A percentile compares a stretch with the other conserved stretches of the same genome.
phyloP scores from a whole-genome alignment of 2,888 invertebrate species.

The Pseudoips prasinana region DNA sequence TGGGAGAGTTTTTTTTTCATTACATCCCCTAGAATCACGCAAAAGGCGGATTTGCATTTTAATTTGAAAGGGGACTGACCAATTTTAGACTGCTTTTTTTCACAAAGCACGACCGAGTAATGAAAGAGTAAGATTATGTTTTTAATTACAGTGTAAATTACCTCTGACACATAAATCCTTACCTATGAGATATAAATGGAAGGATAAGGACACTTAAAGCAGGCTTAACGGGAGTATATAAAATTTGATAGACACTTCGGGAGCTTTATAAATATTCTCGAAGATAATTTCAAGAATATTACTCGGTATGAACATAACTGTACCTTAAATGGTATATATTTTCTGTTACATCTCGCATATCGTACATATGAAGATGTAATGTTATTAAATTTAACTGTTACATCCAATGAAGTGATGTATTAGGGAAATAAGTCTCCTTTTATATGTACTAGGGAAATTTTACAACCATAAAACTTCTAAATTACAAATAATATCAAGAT shows the following conservation, averaged over 20 bases:
- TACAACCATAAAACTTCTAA: too few relatives aligned
- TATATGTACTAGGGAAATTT: slow-evolving; percentile 55
- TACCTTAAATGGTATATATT: slow-evolving; percentile 30
- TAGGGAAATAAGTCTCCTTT: slow-evolving; percentile 63
- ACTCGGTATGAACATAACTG: slow-evolving; percentile 20
- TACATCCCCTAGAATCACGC: slow-evolving; percentile 50
- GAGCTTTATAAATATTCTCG: slow-evolving; percentile 21
- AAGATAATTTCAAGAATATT: slow-evolving; percentile 19
- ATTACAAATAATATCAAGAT: too few relatives aligned
- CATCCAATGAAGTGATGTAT: slow-evolving; percentile 50
- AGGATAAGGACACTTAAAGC: slow-evolving; percentile 8
- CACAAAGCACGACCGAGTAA: slow-evolving; percentile 22
- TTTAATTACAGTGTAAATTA: slow-evolving; percentile 24
- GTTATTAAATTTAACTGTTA: slow-evolving; percentile 45
- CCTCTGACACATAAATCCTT: slow-evolving; percentile 11
- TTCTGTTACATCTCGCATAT: slow-evolving; percentile 39
- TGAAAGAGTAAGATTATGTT: slow-evolving; percentile 29
- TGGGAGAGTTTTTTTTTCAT: slow-evolving; percentile 51
- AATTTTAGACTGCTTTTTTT: slow-evolving; percentile 30
- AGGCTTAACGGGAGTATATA: slow-evolving; percentile 13
- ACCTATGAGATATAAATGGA: slow-evolving; percentile 12
- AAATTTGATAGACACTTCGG: slow-evolving; percentile 24
- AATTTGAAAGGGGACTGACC: slow-evolving; percentile 48
- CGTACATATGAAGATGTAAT: slow-evolving; percentile 53
- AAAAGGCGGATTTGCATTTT: slow-evolving; percentile 71